Evolutionary conservation across 2,113 vertebrate species (phyloP).

Genomic region (Sinocyclocheilus maitianheensis): DNA sequence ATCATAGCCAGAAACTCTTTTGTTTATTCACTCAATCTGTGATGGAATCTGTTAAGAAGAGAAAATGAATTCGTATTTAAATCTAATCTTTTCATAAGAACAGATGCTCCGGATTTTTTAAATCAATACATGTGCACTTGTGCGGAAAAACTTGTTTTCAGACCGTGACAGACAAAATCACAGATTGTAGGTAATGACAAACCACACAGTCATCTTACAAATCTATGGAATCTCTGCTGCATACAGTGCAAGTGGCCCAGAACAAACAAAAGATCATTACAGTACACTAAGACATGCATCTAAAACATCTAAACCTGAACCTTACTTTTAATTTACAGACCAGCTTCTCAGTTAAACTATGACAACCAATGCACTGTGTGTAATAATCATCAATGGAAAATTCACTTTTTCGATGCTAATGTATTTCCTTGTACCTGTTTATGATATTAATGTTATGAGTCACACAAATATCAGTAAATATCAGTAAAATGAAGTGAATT

Average conservation of each 20-base stretch:
- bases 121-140: not conserved
- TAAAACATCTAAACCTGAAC: not conserved
- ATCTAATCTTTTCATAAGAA: not conserved
- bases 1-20: not conserved
- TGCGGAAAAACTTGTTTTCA: not conserved
- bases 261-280: not conserved
- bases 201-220: not conserved
- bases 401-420: no score
- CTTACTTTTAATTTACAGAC: not conserved
- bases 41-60: not conserved
- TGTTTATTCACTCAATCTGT: not conserved
- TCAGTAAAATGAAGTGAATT: no score
- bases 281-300: not conserved
- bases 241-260: no score
- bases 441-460: no score
- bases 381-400: not conserved
- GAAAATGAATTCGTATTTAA: not conserved
- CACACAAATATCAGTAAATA: no score
- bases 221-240: not conserved
- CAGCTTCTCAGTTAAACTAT: not conserved
- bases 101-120: not conserved
- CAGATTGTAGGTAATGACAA: not conserved
- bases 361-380: not conserved
- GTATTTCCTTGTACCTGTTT: no score
- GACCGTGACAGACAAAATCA: not conserved